phyloP scores from a whole-genome alignment of 2,113 vertebrate species.

The Urocynchramus pylzowi region DNA sequence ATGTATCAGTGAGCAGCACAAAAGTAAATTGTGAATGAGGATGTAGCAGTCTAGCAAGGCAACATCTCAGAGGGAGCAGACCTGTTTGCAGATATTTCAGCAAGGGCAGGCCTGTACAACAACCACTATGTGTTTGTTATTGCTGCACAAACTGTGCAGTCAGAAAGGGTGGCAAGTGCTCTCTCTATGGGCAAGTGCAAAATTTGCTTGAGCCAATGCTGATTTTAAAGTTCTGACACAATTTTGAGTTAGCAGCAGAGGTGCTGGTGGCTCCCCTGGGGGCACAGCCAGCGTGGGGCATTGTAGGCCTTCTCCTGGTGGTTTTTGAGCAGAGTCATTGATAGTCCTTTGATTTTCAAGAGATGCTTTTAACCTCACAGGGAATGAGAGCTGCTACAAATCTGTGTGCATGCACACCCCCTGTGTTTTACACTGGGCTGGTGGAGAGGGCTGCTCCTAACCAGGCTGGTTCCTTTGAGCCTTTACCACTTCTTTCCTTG shows the following conservation, averaged over 20 bases:
- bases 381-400: neutral
- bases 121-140: fast-evolving
- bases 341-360: neutral
- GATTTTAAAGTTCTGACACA: neutral
- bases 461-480: neutral
- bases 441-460: neutral
- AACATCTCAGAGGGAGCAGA: neutral
- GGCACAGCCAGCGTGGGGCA: neutral
- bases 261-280: neutral
- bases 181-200: neutral
- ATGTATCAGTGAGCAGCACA: neutral
- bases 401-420: neutral
- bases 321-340: neutral
- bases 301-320: neutral
- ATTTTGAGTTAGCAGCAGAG: neutral
- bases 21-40: neutral
- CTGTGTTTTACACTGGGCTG: neutral
- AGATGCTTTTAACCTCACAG: neutral
- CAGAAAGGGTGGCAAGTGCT: neutral
- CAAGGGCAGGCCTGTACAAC: neutral
- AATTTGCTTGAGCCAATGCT: neutral
- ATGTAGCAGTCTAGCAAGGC: neutral
- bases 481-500: neutral
- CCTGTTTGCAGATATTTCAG: neutral
- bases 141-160: neutral